These are phyloP conservation scores for Agrotis segetum DNA, from an alignment of 2,888 invertebrate species.

Conservation along the genomic window DNA sequence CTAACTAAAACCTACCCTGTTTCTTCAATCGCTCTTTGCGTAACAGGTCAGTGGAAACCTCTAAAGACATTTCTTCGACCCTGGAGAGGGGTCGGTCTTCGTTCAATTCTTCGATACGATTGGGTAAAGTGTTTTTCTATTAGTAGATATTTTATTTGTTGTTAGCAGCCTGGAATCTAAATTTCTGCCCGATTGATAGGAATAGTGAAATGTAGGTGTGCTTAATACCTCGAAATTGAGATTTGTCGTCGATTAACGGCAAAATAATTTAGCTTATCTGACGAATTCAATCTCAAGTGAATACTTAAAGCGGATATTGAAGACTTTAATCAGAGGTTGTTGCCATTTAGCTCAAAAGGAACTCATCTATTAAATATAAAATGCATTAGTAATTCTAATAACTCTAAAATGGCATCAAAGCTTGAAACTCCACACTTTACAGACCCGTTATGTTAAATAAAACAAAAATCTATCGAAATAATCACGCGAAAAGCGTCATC, in stretches of 20 bases:
- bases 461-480: conserved; percentile 2
- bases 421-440: background rate
- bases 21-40: too few species aligned
- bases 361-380: background rate
- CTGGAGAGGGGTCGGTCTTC: too few species aligned
- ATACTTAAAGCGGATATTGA: background rate
- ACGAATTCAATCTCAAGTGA: too few species aligned
- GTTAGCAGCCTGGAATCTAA: background rate
- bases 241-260: too few species aligned
- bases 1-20: too few species aligned
- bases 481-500: background rate
- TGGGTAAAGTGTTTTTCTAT: background rate
- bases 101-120: background rate
- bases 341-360: background rate
- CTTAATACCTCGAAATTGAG: too few species aligned
- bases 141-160: background rate
- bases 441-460: conserved; percentile 18
- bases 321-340: background rate
- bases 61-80: too few species aligned
- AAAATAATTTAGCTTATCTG: too few species aligned
- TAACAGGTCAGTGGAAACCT: too few species aligned
- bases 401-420: background rate
- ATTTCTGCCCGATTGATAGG: background rate
- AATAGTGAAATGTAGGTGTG: background rate
- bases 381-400: background rate